Conservation (phyloP, 2,797 vertebrate species). For the Poeciliopsis gracilis region DNA sequence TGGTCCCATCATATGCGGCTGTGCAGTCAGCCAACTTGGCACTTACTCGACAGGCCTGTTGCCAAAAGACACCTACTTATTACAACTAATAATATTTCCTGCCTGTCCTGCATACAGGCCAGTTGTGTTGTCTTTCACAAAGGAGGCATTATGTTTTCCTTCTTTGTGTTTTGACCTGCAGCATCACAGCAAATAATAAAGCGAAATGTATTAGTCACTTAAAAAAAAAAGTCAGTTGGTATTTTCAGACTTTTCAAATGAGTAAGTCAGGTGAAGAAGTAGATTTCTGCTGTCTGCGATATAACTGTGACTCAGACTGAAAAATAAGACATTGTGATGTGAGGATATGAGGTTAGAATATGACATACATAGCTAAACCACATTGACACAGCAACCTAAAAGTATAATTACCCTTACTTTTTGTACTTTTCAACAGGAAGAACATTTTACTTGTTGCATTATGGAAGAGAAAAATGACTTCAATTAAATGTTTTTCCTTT, state of each 20-base stretch:
- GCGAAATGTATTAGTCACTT: neutral
- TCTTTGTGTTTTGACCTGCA: neutral
- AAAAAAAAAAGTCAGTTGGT: neutral
- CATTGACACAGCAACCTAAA: neutral
- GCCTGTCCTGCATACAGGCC: conserved; percentile 38
- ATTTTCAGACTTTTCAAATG: conserved; percentile 20
- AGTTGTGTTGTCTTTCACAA: conserved; percentile 35
- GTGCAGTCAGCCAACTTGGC: conserved; percentile 67
- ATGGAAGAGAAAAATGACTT: neutral
- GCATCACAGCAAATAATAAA: neutral
- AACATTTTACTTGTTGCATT: neutral
- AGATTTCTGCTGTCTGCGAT: conserved; percentile 15
- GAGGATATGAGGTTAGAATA: conserved; percentile 1
- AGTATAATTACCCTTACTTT: neutral
- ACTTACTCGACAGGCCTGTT: conserved; percentile 31
- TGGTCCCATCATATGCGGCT: conserved; percentile 54
- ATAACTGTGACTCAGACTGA: conserved; percentile 31
- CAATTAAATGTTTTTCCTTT: neutral
- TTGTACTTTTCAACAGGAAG: neutral
- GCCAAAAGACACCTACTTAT: conserved; percentile 68
- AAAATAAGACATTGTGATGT: neutral
- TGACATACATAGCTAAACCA: neutral
- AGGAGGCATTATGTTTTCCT: conserved; percentile 11
- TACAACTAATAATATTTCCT: conserved; percentile 56
- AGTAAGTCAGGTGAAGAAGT: conserved; percentile 12